Percentiles rank a stretch among this genome's conserved stretches.
Conservation (phyloP, 1,140 invertebrate species). For the Ceratitis capitata region DNA sequence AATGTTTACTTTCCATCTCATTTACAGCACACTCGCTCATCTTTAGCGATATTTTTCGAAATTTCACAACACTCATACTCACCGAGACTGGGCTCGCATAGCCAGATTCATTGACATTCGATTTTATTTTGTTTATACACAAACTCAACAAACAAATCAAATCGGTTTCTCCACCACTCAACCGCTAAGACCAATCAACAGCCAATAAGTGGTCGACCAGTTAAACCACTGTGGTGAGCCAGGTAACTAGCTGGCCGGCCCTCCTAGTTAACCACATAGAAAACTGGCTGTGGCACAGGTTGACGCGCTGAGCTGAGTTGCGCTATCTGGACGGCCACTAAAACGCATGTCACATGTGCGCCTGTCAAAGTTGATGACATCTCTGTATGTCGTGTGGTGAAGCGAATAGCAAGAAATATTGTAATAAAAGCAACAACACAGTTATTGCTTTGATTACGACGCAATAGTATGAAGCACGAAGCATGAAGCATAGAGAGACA, state of each 20-base stretch:
- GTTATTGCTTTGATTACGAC: neutral
- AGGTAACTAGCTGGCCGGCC: neutral
- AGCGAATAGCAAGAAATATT: neutral
- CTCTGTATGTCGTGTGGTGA: neutral
- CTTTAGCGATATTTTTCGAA: neutral
- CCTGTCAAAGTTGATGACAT: constrained; percentile 31
- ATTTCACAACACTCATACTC: neutral
- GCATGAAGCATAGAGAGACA: too few species aligned
- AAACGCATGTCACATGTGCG: constrained; percentile 39
- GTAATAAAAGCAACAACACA: neutral
- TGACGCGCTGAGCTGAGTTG: neutral
- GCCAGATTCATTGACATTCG: neutral
- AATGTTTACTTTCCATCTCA: neutral
- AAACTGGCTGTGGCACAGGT: neutral
- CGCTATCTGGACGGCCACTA: constrained; percentile 31
- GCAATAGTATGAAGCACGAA: neutral
- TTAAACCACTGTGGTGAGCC: neutral
- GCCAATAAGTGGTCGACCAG: neutral
- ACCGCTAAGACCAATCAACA: neutral
- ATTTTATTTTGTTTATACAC: constrained; percentile 18
- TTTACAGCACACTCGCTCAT: neutral
- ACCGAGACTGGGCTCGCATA: neutral
- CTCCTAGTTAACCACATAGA: too few species aligned
- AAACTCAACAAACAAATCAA: constrained; percentile 10
- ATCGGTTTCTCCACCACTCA: neutral